Evolutionary conservation across 2,888 invertebrate genomes (phyloP).

Genomic region (Orchesellides sinensis): DNA sequence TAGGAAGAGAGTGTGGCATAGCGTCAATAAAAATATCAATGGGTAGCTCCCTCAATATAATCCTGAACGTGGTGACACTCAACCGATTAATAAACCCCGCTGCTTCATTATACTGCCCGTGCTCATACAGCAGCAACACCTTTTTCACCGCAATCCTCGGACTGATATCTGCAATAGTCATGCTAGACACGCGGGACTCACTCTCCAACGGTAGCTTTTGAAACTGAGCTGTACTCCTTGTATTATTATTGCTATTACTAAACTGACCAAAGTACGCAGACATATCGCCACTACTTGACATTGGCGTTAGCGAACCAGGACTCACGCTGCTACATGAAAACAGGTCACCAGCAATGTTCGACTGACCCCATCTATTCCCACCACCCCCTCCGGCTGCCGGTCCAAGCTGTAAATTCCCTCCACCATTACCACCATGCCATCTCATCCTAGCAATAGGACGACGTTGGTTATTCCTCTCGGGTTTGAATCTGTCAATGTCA

Average conservation of each 20-base stretch:
- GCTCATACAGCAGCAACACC: constrained; percentile 89
- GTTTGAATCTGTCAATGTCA: constrained; percentile 70
- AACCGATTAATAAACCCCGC: constrained; percentile 89
- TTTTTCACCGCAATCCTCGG: constrained; percentile 79
- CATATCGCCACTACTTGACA: constrained; percentile 36
- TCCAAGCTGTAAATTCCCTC: too few relatives aligned
- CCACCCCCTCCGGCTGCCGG: not conserved
- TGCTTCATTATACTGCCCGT: constrained; percentile 92
- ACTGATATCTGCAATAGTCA: constrained; percentile 77
- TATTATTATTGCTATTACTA: constrained; percentile 51
- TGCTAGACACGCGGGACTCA: constrained; percentile 75
- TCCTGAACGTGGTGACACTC: constrained; percentile 87
- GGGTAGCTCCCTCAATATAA: constrained; percentile 84
- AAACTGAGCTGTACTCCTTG: constrained; percentile 18
- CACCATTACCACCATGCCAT: constrained; percentile 62
- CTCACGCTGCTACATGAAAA: constrained; percentile 67
- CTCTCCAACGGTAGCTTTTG: constrained; percentile 70
- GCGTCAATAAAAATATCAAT: constrained; percentile 93
- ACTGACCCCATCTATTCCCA: constrained; percentile 29
- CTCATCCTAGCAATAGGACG: constrained; percentile 72
- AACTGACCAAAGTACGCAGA: constrained; percentile 60
- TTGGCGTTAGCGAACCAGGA: constrained; percentile 38
- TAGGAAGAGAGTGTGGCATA: constrained; percentile 90
- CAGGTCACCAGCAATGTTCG: constrained; percentile 72
- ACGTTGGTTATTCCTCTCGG: constrained; percentile 71